phyloP scores from a whole-genome alignment of 2,113 vertebrate genomes.

The Pardalotus punctatus region DNA sequence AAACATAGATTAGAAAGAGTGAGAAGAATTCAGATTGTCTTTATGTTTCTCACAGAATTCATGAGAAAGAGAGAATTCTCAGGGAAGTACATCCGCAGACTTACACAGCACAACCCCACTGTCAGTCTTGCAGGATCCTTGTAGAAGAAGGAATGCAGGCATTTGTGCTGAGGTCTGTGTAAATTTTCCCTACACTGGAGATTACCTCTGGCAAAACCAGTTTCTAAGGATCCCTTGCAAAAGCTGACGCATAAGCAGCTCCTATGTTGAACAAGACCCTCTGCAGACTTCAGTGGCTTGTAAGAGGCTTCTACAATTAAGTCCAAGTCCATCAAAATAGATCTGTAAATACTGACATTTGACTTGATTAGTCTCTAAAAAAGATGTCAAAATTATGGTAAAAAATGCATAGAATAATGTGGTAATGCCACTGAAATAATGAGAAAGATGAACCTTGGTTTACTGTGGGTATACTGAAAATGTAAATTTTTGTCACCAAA shows the following conservation, averaged over 20 bases:
- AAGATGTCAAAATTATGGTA: background rate
- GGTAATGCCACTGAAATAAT: background rate
- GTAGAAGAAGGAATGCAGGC: background rate
- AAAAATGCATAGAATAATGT: background rate
- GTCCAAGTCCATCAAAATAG: background rate
- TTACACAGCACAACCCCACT: background rate
- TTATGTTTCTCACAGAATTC: too few species aligned
- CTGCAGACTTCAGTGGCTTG: background rate
- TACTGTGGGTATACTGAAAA: background rate
- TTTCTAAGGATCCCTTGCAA: background rate
- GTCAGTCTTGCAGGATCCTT: background rate
- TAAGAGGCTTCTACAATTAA: background rate
- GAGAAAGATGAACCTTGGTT: background rate
- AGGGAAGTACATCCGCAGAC: too few species aligned
- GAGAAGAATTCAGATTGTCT: too few species aligned
- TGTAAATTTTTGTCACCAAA: background rate
- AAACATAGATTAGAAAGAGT: too few species aligned
- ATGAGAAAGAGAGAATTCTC: too few species aligned
- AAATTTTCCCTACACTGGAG: background rate
- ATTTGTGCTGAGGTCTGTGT: background rate
- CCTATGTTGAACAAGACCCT: background rate
- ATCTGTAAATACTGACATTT: accelerated
- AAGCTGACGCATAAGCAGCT: background rate
- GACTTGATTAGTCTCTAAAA: background rate
- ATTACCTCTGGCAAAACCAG: background rate